Percentiles rank a stretch among this genome's conserved stretches.
These are phyloP conservation scores for Oxyteleia sp. DNA, from an alignment of 2,888 invertebrate species.

Conservation along the genomic window DNA sequence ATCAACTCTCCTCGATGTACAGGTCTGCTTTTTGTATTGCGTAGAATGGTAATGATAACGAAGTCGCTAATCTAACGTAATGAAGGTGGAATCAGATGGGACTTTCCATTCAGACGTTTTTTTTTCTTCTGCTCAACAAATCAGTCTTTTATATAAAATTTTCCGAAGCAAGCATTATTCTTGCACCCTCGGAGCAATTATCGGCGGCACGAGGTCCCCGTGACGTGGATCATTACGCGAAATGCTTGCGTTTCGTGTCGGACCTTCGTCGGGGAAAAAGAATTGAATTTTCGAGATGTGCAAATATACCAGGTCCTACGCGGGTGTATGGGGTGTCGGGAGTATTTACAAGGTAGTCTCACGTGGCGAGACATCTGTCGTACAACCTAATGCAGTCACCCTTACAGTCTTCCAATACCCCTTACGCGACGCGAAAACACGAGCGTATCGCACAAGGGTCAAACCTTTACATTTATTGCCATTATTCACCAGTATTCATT, in stretches of 20 bases:
- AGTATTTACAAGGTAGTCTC: conserved; percentile 84
- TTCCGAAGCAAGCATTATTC: conserved; percentile 68
- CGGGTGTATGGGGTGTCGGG: conserved; percentile 72
- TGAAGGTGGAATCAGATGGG: conserved; percentile 68
- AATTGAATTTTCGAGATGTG: conserved; percentile 75
- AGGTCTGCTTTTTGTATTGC: conserved; percentile 30
- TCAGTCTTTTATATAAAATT: conserved; percentile 70
- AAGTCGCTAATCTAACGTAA: conserved; percentile 69
- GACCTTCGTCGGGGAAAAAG: conserved; percentile 61
- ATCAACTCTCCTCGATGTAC: neutral
- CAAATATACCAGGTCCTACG: conserved; percentile 66
- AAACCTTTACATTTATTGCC: conserved; percentile 55
- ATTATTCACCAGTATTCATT: conserved; percentile 52
- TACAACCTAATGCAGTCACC: conserved; percentile 84
- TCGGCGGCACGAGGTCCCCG: conserved; percentile 62
- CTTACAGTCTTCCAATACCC: conserved; percentile 77
- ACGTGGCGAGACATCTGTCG: conserved; percentile 87
- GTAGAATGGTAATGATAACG: conserved; percentile 44
- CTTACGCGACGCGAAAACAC: conserved; percentile 61
- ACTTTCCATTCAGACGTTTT: conserved; percentile 53
- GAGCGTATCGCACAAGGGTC: conserved; percentile 32
- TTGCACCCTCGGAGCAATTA: conserved; percentile 71
- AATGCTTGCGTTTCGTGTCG: conserved; percentile 60
- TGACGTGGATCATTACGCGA: conserved; percentile 73
- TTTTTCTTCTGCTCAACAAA: conserved; percentile 50